Base-by-base conservation (phyloP, 1,140 invertebrate species). In the Mizuhopecten yessoensis region DNA sequence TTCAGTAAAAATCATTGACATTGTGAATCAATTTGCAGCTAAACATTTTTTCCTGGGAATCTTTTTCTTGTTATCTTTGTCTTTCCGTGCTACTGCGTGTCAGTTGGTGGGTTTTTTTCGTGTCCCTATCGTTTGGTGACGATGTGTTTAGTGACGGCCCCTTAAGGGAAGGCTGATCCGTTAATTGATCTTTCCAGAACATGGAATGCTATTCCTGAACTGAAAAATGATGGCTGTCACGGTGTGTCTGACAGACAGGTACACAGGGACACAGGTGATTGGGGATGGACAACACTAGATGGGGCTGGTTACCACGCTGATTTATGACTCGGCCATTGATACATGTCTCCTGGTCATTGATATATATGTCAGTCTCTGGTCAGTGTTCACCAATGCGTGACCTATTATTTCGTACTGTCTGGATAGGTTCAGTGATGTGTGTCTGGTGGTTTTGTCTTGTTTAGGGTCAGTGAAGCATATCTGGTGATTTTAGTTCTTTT, bases 141-240 rank as follows among this genome's bases (percentile, higher is more conserved):
- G n/a, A n/a, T n/a, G n/a, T n/a, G n/a, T n/a, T n/a, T n/a, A n/a
- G n/a, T n/a, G n/a, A n/a, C n/a, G n/a, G n/a, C n/a, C 23, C 57
- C 57, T 9, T 75, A 75, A 75, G 57, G 57, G 57, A 75, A 75
- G 57, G 57, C n/a, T 75, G 57, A 29, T 75, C 9, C 17, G 17
- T 0, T 75, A 75, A 75, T 29, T 75, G 57, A 75, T 75, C 57
- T 29, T 1, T 75, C 23, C 42, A 1, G 17, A 45, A 45, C 42
- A 23, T 75, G 29, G 23, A 29, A 11, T 29, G 57, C 57, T 75
- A 75, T 75, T 75, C 17, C 57, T 75, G 57, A 29, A 75, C 57
- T 75, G 57, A 75, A 75, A 29, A 75, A 75, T 75, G 57, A 75
- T n/a, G 57, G 57, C 57, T 75, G 57, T 75, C 57, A 75, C 29